Percentiles rank a stretch among this genome's conserved stretches.
phyloP scores from a whole-genome alignment of 2,113 vertebrate species.

The Symphodus melops region DNA sequence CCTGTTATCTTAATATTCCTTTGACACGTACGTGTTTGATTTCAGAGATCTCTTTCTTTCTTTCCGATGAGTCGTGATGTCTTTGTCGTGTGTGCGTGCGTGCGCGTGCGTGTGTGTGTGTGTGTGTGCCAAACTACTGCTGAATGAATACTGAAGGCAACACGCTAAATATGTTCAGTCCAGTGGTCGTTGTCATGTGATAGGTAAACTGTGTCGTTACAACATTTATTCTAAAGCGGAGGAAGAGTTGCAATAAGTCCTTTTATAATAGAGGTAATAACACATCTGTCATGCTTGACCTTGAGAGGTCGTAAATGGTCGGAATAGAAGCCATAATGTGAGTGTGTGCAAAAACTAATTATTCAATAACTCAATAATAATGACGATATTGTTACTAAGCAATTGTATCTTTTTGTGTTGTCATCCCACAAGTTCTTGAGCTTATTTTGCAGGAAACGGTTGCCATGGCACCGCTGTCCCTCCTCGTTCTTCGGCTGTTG shows the following conservation, averaged over 20 bases:
- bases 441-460: conserved; percentile 46
- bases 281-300: conserved; percentile 28
- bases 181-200: conserved; percentile 50
- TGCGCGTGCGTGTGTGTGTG: conserved; percentile 11
- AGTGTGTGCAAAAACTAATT: conserved; percentile 61
- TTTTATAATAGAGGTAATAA: conserved; percentile 47
- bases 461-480: conserved; percentile 34
- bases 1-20: neutral
- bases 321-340: conserved; percentile 75
- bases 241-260: conserved; percentile 66
- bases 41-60: neutral
- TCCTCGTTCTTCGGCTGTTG: conserved; percentile 28
- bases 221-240: conserved; percentile 36
- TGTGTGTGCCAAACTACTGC: conserved; percentile 14
- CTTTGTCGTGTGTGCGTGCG: conserved; percentile 5
- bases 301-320: conserved; percentile 24
- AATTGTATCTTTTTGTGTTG: conserved; percentile 51
- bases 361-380: conserved; percentile 44
- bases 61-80: neutral
- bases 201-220: conserved; percentile 40
- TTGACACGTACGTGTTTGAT: neutral
- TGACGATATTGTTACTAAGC: conserved; percentile 10
- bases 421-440: conserved; percentile 32
- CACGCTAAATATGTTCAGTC: conserved; percentile 3
- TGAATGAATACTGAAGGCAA: conserved; percentile 15